Base-by-base conservation (phyloP, 1,140 invertebrate species). In the Hydropsyche tenuis region DNA sequence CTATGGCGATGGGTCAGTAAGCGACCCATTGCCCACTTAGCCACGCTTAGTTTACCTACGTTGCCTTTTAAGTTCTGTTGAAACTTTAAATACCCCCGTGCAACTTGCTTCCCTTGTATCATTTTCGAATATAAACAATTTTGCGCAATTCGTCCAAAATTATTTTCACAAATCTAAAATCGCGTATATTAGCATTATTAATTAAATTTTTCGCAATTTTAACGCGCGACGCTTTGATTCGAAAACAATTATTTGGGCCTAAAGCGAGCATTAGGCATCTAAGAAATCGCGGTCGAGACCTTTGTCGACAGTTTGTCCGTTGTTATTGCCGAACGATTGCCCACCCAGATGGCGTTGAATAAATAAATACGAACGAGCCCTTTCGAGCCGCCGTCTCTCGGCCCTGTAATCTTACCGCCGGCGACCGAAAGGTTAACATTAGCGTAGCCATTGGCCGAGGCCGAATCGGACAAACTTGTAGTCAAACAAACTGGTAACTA, bases 401-500 rank as follows among this genome's bases (percentile, higher is more conserved):
- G 37, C 16, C 46, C 72, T 42, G 22, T 66, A 73, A 73, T 73
- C 63, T 73, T 25, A 73, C 62, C 63, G 72, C 76, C 72, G 76
- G 74, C 76, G 76, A 77, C 76, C 76, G 69, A 74, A 74, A 77
- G 76, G 76, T 77, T 73, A 72, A 73, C 76, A 77, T 75, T 75
- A 77, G 66, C 69, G 53, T 73, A 68, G 70, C 73, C 73, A 73
- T 73, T 75, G 76, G 70, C 73, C 76, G 72, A 77, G 73, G 74
- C 76, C 76, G 70, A 77, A 77, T 74, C 74, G 76, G 70, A 65
- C 48, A 77, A 77, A 77, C 73, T 77, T 75, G 73, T 74, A 75
- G 70, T 75, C 76, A 77, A 77, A 77, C 76, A 77, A 73, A 72
- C 76, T 68, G 30, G 64, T 77, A 77, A 77, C 76, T 74, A 77